Evolutionary conservation across 1,140 invertebrate genomes (phyloP), one percentile per base, ranked within the genome.

Genomic region (Calliphora vicina): DNA sequence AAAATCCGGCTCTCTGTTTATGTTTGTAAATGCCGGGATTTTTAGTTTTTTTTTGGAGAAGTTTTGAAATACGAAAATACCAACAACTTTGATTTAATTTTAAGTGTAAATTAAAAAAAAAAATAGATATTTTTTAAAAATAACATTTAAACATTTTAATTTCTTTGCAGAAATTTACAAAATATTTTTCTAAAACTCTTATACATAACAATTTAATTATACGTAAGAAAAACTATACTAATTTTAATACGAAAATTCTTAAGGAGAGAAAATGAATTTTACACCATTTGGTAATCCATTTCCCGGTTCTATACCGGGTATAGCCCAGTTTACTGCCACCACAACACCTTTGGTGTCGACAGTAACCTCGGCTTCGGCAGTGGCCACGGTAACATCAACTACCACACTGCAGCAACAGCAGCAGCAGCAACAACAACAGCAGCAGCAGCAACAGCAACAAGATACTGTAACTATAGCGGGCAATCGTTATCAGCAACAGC

Each of bases 241-340:
- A 61, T 67, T 61, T 81, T 61, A 45, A 57, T 61, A 81, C 80
- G 15, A 81, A 81, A 57, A 61, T 81, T 13, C 25, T 81, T 50
- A 73, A 72, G 83, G 82, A 82, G 87, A 67, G 61, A 23, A 84
- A 85, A 95, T 95, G 94, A 95, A 95, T 91, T 95, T 95, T 85
- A 93, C 94, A 35, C 94, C 94, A 23, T 95, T 95, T 86, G 93
- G 93, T 43, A 93, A 93, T 81, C 93, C 94, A 23, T 92, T 94
- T 57, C 92, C 93, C 67, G 90, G 94, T 81, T 92, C 93, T 26
- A 91, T 93, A 82, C 93, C 93, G 50, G 87, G 87, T 12, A 92
- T 94, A 82, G 93, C 94, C 80, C 94, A 95, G 85, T 94, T 94
- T 82, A 92, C 93, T 13, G 92, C 93, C 8, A 92, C 93, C 15